Evolutionary conservation across 2,888 invertebrate genomes (phyloP).

Genomic region (Spialia ferax): DNA sequence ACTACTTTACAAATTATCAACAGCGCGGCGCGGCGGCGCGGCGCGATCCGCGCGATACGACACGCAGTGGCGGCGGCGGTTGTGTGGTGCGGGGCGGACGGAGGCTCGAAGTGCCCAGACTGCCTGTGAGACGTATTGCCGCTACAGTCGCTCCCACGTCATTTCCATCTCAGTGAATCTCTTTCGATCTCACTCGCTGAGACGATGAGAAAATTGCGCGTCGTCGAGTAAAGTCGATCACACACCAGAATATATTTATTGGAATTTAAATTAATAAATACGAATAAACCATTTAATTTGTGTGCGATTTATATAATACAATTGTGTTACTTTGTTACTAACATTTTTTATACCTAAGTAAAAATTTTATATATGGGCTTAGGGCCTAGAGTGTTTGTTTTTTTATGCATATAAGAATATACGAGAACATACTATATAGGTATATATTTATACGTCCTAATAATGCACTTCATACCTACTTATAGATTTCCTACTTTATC

Average conservation of each 20-base stretch:
- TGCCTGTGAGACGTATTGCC: slow-evolving; percentile 63
- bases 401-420: no score
- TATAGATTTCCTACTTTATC: no score
- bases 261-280: slow-evolving; percentile 49
- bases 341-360: no score
- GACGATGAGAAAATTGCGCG: slow-evolving; percentile 63
- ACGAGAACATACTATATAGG: no score
- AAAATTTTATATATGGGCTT: not conserved
- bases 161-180: slow-evolving; percentile 61
- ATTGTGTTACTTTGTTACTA: no score
- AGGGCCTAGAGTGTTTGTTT: not conserved
- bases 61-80: slow-evolving; percentile 58
- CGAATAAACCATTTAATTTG: slow-evolving; percentile 43
- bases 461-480: slow-evolving; percentile 3
- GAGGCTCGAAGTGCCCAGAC: slow-evolving; percentile 50
- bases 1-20: slow-evolving; percentile 80
- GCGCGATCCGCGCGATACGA: slow-evolving; percentile 60
- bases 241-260: slow-evolving; percentile 63
- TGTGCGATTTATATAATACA: slow-evolving; percentile 33
- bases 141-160: slow-evolving; percentile 74
- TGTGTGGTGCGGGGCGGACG: slow-evolving; percentile 53
- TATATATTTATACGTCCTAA: not conserved
- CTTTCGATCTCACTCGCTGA: slow-evolving; percentile 74
- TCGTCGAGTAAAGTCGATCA: slow-evolving; percentile 68
- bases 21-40: slow-evolving; percentile 59